These are phyloP conservation scores for Machimus atricapillus DNA, from an alignment of 2,888 invertebrate species.

Conservation along the genomic window DNA sequence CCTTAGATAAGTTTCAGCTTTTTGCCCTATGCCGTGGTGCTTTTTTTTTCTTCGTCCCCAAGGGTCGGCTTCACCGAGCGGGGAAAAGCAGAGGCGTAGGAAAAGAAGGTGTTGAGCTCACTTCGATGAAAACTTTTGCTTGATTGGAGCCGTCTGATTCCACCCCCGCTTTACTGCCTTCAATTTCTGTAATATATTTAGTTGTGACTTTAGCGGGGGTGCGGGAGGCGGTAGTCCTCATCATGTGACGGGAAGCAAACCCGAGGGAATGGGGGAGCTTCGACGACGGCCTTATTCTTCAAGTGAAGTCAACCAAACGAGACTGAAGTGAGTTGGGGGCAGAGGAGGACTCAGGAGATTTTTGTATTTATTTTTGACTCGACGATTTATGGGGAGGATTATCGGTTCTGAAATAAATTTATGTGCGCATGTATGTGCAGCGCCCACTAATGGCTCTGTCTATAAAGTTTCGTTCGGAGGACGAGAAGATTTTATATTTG, in stretches of 20 bases:
- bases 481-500: constrained; percentile 1
- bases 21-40: not conserved
- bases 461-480: not conserved
- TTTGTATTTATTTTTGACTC: constrained; percentile 36
- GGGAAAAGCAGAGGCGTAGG: not conserved
- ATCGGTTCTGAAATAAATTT: constrained; percentile 38
- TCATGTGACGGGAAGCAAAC: not conserved
- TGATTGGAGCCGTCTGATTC: constrained; percentile 6
- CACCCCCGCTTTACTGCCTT: not conserved
- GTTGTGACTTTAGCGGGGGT: not conserved
- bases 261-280: not conserved
- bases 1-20: not conserved
- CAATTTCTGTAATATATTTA: not conserved
- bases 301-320: constrained; percentile 34
- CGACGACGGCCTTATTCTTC: constrained; percentile 1
- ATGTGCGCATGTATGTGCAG: constrained; percentile 11
- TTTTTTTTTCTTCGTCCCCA: not conserved
- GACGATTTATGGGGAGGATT: constrained; percentile 39
- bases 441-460: constrained; percentile 6
- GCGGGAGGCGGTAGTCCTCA: not conserved
- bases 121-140: constrained; percentile 28
- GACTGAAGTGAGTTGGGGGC: not conserved
- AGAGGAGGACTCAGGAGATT: not conserved
- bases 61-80: not conserved
- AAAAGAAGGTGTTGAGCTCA: constrained; percentile 29